Conservation (phyloP, 1,140 invertebrate genomes). For the Oedothorax gibbosus region DNA sequence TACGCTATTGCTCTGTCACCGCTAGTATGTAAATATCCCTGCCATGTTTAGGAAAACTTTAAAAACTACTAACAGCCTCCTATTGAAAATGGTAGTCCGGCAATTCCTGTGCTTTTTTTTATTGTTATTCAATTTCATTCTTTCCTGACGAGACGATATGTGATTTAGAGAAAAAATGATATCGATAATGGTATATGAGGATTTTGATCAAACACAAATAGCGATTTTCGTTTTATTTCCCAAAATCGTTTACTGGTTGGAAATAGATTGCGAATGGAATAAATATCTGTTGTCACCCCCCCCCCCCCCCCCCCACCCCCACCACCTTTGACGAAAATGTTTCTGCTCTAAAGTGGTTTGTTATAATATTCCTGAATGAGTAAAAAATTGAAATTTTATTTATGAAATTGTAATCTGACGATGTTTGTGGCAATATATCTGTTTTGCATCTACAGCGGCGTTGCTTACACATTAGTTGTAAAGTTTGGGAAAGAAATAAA, state of each 20-base stretch:
- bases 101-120: not conserved
- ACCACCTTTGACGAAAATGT: conserved; percentile 15
- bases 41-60: conserved; percentile 37
- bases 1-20: conserved; percentile 39
- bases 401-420: conserved; percentile 38
- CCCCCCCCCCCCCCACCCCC: not conserved
- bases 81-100: not conserved
- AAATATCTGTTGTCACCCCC: not conserved
- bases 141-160: not conserved
- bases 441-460: too few species aligned
- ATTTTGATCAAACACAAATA: conserved; percentile 45
- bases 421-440: not conserved
- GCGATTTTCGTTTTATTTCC: conserved; percentile 18
- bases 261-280: conserved; percentile 35
- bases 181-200: conserved; percentile 44
- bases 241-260: conserved; percentile 6
- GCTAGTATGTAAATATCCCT: conserved; percentile 29
- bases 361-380: conserved; percentile 45
- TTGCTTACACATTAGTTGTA: too few species aligned
- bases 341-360: not conserved
- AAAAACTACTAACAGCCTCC: conserved; percentile 47
- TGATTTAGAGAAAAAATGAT: conserved; percentile 13
- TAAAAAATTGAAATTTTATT: conserved; percentile 35
- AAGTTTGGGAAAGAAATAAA: too few species aligned
- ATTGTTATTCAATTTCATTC: conserved; percentile 1